Conservation (phyloP, 2,888 invertebrate species). For the Sipha maydis region DNA sequence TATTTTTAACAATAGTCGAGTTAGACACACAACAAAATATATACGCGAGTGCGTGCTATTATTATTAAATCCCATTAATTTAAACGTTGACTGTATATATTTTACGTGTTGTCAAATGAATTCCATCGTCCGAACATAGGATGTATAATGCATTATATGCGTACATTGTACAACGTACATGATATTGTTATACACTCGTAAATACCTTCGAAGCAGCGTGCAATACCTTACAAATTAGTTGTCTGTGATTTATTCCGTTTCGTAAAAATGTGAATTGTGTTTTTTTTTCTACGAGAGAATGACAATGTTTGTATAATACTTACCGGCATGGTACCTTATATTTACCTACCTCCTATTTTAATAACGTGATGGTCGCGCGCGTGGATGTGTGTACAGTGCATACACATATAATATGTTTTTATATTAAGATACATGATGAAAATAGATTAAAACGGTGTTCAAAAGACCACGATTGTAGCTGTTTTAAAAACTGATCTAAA, state of each 20-base stretch:
- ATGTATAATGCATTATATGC: not conserved
- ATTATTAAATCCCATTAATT: slow-evolving; percentile 49
- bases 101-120: slow-evolving; percentile 31
- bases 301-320: no score
- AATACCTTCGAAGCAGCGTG: not conserved
- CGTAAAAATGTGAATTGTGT: not conserved
- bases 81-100: slow-evolving; percentile 22
- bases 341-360: no score
- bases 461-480: no score
- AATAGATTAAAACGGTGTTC: no score
- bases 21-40: not conserved
- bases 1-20: slow-evolving; percentile 25
- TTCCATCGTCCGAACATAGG: not conserved
- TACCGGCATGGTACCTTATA: no score
- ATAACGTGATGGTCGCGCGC: no score
- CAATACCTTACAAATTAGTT: not conserved
- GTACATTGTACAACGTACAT: not conserved
- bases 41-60: not conserved
- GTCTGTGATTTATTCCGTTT: slow-evolving; percentile 14
- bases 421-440: no score
- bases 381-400: no score
- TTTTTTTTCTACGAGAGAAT: not conserved
- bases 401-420: no score
- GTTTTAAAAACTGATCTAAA: no score
- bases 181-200: not conserved